Conservation (phyloP, 2,888 invertebrate genomes). For the Plagodis dolabraria region DNA sequence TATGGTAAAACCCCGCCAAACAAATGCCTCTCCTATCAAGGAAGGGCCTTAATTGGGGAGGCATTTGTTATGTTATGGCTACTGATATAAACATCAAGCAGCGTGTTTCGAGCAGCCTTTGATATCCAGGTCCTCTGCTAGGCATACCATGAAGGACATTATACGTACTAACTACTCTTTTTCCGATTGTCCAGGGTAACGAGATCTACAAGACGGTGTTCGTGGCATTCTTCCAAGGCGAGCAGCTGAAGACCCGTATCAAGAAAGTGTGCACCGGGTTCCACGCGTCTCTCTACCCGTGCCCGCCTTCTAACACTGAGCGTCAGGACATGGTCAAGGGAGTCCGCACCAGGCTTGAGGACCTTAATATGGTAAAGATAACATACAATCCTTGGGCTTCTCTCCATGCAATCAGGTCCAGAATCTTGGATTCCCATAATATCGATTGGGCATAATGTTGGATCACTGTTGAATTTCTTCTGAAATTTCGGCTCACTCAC, state of each 20-base stretch:
- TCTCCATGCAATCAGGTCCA: background rate
- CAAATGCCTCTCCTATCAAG: no score
- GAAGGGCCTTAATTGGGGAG: no score
- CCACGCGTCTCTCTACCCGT: conserved; percentile 96
- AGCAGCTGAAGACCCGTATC: conserved; percentile 94
- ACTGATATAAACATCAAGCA: no score
- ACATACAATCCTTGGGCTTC: background rate
- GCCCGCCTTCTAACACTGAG: conserved; percentile 94
- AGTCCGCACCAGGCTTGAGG: conserved; percentile 95
- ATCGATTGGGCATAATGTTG: no score
- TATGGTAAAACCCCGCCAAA: no score
- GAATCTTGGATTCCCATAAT: no score
- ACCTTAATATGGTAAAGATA: conserved; percentile 88
- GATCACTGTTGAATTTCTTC: no score
- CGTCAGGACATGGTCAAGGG: conserved; percentile 95
- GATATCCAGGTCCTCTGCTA: no score
- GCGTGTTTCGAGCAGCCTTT: no score
- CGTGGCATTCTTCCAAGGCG: conserved; percentile 95
- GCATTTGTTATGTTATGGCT: no score
- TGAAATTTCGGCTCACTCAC: no score
- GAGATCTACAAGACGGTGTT: conserved; percentile 96
- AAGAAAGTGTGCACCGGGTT: conserved; percentile 98
- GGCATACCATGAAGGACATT: no score
- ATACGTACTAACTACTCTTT: background rate
- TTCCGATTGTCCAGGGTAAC: conserved; percentile 87